Conservation (phyloP, 2,113 vertebrate genomes). For the Podarcis raffonei region DNA sequence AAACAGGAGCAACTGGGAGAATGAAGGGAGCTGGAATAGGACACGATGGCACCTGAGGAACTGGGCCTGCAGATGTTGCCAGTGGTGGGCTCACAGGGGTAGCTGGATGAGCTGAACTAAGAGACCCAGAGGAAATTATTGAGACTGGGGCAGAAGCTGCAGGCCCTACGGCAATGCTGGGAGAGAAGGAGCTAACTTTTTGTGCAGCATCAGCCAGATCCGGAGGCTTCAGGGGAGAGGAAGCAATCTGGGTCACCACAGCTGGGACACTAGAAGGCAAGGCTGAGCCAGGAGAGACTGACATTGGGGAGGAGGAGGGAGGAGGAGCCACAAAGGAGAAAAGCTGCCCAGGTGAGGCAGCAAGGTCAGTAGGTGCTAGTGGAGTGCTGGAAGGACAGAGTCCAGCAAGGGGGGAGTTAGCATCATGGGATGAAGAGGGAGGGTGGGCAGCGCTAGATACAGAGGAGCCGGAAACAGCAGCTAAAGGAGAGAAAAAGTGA, state of each 20-base stretch:
- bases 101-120: constrained; percentile 60
- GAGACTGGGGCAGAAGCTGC: constrained; percentile 56
- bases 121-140: constrained; percentile 52
- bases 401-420: constrained; percentile 66
- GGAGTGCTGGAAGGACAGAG: constrained; percentile 37
- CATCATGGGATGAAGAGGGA: constrained; percentile 75
- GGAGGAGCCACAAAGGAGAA: constrained; percentile 67
- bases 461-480: constrained; percentile 71
- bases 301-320: constrained; percentile 71
- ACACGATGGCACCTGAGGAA: accelerated
- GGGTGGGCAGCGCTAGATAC: constrained; percentile 70
- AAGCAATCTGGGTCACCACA: constrained; percentile 31
- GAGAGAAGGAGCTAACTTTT: accelerated
- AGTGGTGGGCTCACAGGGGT: constrained; percentile 39
- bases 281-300: constrained; percentile 63
- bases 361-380: constrained; percentile 75
- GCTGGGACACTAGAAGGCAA: constrained; percentile 59
- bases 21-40: constrained; percentile 15
- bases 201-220: neutral
- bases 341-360: constrained; percentile 69
- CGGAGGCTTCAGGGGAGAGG: neutral
- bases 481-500: constrained; percentile 75
- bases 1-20: constrained; percentile 23
- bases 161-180: constrained; percentile 29
- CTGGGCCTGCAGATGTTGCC: neutral